Conservation (phyloP, 1,140 invertebrate species). For the Chlorops oryzae region DNA sequence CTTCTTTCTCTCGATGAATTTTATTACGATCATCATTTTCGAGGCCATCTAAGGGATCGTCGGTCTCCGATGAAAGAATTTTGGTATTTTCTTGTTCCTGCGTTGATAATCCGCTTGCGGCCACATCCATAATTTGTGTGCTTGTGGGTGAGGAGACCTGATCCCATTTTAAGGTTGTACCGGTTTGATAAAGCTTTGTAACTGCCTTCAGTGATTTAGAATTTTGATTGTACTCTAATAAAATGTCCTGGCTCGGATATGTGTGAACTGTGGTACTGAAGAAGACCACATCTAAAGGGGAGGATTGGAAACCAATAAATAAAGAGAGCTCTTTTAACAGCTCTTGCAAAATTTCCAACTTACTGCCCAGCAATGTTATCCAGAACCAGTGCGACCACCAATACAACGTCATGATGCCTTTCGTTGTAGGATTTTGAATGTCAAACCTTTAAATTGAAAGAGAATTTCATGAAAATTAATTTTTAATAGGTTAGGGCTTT, state of each 20-base stretch:
- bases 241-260: constrained; percentile 39
- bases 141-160: too few species aligned
- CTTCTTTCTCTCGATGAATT: constrained; percentile 3
- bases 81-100: constrained; percentile 24
- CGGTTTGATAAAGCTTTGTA: constrained; percentile 38
- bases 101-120: constrained; percentile 11
- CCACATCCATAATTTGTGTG: not conserved
- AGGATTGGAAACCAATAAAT: not conserved
- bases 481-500: too few species aligned
- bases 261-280: constrained; percentile 29
- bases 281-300: constrained; percentile 18
- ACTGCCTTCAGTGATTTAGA: constrained; percentile 14
- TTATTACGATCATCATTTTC: too few species aligned
- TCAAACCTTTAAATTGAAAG: too few species aligned
- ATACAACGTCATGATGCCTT: constrained; percentile 59
- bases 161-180: constrained; percentile 29
- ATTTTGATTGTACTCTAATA: constrained; percentile 16
- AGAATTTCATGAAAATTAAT: too few species aligned
- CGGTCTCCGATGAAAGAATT: too few species aligned
- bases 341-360: constrained; percentile 6
- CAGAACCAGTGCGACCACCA: constrained; percentile 69
- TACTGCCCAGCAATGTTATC: constrained; percentile 51
- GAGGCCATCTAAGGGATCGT: too few species aligned
- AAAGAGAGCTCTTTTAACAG: constrained; percentile 5
- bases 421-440: constrained; percentile 24